phyloP scores from a whole-genome alignment of 2,113 vertebrate species.

The Smithornis capensis region DNA sequence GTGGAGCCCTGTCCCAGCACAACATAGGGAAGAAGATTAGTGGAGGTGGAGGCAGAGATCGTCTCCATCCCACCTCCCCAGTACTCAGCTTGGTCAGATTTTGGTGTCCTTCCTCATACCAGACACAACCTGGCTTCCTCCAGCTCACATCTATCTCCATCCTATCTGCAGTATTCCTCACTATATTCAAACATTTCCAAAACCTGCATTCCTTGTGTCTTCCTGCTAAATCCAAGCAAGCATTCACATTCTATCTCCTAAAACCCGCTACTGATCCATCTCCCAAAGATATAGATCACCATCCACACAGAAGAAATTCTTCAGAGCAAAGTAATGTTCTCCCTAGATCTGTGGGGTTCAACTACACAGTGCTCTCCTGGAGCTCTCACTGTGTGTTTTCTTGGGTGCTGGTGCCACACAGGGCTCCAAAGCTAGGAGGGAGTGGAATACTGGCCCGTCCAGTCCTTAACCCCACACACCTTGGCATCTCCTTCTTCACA shows the following conservation, averaged over 20 bases:
- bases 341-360: not conserved
- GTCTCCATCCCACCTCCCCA: not conserved
- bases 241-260: not conserved
- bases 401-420: not conserved
- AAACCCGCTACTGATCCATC: not conserved
- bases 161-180: not conserved
- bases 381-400: fast-evolving
- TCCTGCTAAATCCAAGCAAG: not conserved
- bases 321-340: not conserved
- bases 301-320: not conserved
- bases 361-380: not conserved
- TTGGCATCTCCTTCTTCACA: not conserved
- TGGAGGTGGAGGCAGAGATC: not conserved
- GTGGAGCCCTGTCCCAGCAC: not conserved
- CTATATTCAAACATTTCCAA: not conserved
- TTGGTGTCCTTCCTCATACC: not conserved
- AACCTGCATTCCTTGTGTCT: not conserved
- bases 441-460: not conserved
- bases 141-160: too few relatives aligned
- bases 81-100: not conserved
- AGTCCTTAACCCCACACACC: not conserved
- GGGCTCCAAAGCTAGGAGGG: not conserved
- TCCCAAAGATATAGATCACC: too few relatives aligned
- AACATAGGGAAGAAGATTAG: not conserved
- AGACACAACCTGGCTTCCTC: fast-evolving